These are phyloP conservation scores for Spheniscus mendiculus DNA, from an alignment of 2,113 vertebrate species.

Conservation along the genomic window DNA sequence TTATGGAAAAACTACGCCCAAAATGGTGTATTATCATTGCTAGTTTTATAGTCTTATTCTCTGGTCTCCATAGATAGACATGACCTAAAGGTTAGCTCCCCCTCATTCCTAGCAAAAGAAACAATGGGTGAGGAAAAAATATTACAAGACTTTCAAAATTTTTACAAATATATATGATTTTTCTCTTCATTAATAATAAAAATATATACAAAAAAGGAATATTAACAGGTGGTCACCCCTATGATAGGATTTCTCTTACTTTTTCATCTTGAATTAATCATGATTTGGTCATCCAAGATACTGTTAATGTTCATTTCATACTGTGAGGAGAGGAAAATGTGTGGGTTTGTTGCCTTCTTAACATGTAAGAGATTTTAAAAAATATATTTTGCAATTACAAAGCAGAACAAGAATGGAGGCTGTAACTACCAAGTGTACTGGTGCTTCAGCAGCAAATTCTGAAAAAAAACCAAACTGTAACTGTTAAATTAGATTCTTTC, in stretches of 20 bases:
- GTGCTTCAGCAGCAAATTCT: neutral
- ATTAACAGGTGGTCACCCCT: neutral
- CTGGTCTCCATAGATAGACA: neutral
- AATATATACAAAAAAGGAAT: neutral
- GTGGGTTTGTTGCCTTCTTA: neutral
- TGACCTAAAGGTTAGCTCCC: neutral
- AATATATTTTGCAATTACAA: neutral
- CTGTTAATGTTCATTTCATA: neutral
- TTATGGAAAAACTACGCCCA: neutral
- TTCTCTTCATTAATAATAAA: neutral
- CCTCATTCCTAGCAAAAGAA: neutral
- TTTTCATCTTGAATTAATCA: neutral
- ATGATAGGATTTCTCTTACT: neutral
- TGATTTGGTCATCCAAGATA: neutral
- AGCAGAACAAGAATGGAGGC: neutral
- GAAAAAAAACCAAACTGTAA: neutral
- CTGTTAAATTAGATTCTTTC: neutral
- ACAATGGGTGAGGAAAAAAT: neutral
- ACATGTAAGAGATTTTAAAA: neutral
- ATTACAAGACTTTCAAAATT: neutral
- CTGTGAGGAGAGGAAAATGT: neutral
- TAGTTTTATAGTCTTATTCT: neutral
- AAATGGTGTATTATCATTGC: neutral
- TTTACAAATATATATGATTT: neutral
- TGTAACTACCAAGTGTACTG: neutral